A percentile compares a stretch with the other conserved stretches of the same genome.
Conservation (phyloP, 2,113 vertebrate genomes). For the Solea senegalensis region DNA sequence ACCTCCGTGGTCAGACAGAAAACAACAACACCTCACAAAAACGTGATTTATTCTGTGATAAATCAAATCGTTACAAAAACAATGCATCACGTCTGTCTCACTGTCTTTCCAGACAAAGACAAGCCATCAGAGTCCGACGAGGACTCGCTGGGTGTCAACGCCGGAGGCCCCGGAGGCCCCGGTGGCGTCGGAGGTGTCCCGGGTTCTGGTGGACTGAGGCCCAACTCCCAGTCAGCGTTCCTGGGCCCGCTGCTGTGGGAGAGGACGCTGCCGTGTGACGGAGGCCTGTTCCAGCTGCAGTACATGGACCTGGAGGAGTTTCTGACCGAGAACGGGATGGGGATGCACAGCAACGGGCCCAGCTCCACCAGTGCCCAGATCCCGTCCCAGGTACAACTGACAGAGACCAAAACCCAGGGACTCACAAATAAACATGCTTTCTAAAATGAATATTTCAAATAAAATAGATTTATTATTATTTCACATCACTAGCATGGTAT, state of each 20-base stretch:
- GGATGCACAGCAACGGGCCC: slow-evolving; percentile 77
- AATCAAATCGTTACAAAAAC: too few relatives aligned
- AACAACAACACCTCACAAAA: too few relatives aligned
- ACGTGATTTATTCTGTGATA: too few relatives aligned
- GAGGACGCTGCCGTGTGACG: slow-evolving; percentile 82
- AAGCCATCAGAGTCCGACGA: slow-evolving; percentile 80
- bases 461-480: too few relatives aligned
- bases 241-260: slow-evolving; percentile 85
- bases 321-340: slow-evolving; percentile 84
- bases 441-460: too few relatives aligned
- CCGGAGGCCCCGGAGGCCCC: slow-evolving; percentile 28
- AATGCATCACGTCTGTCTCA: too few relatives aligned
- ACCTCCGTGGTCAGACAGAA: too few relatives aligned
- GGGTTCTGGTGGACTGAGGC: slow-evolving; percentile 64
- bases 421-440: too few relatives aligned
- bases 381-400: slow-evolving; percentile 71
- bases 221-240: slow-evolving; percentile 80
- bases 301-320: slow-evolving; percentile 88
- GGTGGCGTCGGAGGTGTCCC: slow-evolving; percentile 58
- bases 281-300: slow-evolving; percentile 84
- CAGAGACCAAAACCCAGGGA: not conserved
- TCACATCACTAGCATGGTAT: too few relatives aligned
- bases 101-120: slow-evolving; percentile 76
- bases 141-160: slow-evolving; percentile 57
- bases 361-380: slow-evolving; percentile 80